phyloP scores from a whole-genome alignment of 2,113 vertebrate genomes.

The Hemicordylus capensis region DNA sequence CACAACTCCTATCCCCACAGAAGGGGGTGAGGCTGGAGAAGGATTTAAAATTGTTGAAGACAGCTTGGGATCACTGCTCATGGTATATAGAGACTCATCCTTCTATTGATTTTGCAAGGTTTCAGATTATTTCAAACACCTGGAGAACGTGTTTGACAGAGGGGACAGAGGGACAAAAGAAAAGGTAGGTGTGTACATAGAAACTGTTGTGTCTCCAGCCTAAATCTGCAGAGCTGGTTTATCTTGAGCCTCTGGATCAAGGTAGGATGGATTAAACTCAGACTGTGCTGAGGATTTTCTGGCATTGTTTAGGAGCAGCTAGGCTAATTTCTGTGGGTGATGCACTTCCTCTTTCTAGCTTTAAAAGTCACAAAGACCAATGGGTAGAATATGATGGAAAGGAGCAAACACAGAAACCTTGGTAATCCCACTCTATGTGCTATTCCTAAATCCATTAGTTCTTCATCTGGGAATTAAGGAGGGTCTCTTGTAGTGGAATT shows the following conservation, averaged over 20 bases:
- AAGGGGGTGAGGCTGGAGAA: neutral
- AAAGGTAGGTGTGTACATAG: neutral
- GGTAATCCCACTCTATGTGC: neutral
- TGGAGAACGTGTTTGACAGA: neutral
- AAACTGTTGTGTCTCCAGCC: too few relatives aligned
- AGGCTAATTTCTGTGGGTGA: neutral
- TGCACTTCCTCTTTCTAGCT: neutral
- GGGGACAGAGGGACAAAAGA: neutral
- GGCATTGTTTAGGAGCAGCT: neutral
- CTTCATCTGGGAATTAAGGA: neutral
- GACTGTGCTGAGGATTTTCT: neutral
- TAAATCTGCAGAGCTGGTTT: neutral
- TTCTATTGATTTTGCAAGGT: neutral
- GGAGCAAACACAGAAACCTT: neutral
- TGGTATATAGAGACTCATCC: neutral
- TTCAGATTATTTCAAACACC: neutral
- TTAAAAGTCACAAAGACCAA: too few relatives aligned
- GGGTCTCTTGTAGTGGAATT: neutral
- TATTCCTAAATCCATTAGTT: neutral
- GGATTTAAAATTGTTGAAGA: neutral
- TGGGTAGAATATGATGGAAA: accelerated
- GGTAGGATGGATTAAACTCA: neutral
- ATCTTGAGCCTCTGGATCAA: neutral
- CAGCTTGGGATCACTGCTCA: neutral
- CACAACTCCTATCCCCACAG: neutral